Conservation (phyloP, 2,797 vertebrate species). For the Decapterus maruadsi region DNA sequence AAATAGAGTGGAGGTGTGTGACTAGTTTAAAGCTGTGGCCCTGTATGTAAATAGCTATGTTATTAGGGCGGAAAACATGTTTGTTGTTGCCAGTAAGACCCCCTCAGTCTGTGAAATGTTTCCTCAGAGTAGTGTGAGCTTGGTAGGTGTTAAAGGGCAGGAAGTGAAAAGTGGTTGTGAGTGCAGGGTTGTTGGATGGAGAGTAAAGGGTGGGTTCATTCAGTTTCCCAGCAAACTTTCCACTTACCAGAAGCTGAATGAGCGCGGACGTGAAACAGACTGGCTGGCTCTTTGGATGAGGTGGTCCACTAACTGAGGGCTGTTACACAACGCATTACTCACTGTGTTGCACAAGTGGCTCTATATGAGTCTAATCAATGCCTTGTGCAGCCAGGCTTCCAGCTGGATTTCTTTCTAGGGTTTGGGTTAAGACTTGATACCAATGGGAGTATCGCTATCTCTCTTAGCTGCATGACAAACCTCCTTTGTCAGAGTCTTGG, state of each 20-base stretch:
- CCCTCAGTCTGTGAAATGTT: constrained; percentile 55
- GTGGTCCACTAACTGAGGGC: constrained; percentile 35
- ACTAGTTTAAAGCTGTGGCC: constrained; percentile 34
- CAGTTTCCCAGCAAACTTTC: constrained; percentile 71
- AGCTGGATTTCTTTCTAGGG: constrained; percentile 66
- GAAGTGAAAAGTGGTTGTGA: constrained; percentile 59
- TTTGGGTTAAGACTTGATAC: constrained; percentile 51
- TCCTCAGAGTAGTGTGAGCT: constrained; percentile 58
- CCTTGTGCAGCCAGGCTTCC: constrained; percentile 55
- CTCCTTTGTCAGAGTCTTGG: constrained; percentile 41
- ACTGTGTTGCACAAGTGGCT: constrained; percentile 68
- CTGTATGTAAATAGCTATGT: constrained; percentile 55
- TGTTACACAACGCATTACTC: constrained; percentile 66
- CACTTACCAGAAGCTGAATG: constrained; percentile 70
- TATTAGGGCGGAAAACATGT: constrained; percentile 40
- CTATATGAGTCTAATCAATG: constrained; percentile 61
- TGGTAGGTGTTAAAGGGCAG: constrained; percentile 68
- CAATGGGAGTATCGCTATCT: constrained; percentile 65
- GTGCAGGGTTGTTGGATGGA: constrained; percentile 50
- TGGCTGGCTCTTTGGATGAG: constrained; percentile 46
- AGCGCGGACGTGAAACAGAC: constrained; percentile 57
- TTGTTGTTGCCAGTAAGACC: constrained; percentile 54
- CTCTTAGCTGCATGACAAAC: constrained; percentile 41
- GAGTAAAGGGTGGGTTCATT: constrained; percentile 67
- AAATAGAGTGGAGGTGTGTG: constrained; percentile 17